Percentiles rank a stretch among this genome's conserved stretches.
Conservation (phyloP, 1,140 invertebrate genomes). For the Acyrthosiphon pisum region DNA sequence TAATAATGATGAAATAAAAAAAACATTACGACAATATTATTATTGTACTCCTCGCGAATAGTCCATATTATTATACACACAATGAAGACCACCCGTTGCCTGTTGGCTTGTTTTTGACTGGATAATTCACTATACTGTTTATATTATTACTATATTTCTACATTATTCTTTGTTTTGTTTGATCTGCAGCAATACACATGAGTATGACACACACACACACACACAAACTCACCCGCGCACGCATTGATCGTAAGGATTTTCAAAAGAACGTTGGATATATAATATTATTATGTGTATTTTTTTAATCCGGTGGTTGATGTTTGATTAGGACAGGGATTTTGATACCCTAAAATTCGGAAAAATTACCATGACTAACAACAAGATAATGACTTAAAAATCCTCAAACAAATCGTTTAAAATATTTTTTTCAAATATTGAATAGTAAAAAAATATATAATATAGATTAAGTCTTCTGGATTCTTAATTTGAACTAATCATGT, state of each 20-base stretch:
- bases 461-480: background rate
- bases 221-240: too few species aligned
- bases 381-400: background rate
- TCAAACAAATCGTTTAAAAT: background rate
- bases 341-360: background rate
- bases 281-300: background rate
- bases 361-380: background rate
- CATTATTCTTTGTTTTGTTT: background rate
- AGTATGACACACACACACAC: background rate
- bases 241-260: background rate
- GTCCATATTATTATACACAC: background rate
- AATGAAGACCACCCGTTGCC: background rate
- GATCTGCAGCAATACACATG: background rate
- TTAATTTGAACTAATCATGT: background rate
- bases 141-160: background rate
- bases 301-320: background rate
- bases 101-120: background rate
- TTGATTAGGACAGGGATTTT: background rate
- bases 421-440: too few species aligned
- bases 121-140: background rate
- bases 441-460: too few species aligned
- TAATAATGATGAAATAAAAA: background rate
- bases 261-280: background rate
- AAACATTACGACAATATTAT: background rate
- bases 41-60: background rate